Conservation (phyloP, 2,113 vertebrate species). For the Seriola rivoliana region DNA sequence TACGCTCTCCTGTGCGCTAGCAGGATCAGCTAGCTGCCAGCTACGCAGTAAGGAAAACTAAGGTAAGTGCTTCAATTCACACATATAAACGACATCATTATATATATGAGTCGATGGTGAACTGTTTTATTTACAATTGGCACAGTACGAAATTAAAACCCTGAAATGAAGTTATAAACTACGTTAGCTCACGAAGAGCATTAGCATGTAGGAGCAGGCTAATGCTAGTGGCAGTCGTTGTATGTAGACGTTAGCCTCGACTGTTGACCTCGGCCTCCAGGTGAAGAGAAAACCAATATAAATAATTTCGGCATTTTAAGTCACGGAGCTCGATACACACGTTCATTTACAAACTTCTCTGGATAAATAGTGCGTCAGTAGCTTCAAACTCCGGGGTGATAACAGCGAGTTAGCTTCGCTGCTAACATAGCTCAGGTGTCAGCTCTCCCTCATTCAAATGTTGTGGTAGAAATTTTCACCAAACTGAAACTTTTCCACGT, state of each 20-base stretch:
- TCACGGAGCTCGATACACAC: neutral
- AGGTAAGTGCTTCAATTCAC: constrained; percentile 30
- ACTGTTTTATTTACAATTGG: neutral
- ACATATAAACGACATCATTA: rapidly evolving
- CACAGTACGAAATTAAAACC: neutral
- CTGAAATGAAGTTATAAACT: neutral
- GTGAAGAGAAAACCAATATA: neutral
- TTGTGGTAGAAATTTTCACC: neutral
- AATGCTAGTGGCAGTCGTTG: neutral
- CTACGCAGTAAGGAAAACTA: neutral
- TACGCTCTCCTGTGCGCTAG: neutral
- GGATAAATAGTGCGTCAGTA: no score
- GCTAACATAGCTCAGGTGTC: neutral
- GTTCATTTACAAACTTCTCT: no score
- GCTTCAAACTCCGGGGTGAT: neutral
- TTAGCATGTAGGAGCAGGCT: neutral
- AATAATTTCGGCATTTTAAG: no score
- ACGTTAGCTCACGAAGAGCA: neutral
- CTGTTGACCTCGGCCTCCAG: neutral
- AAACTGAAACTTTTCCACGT: no score
- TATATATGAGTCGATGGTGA: rapidly evolving
- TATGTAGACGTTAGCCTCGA: neutral
- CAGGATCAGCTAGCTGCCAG: neutral
- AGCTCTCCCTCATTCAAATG: neutral
- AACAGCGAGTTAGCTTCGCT: neutral